Conservation (phyloP, 2,888 invertebrate species). For the Andrena minutula region DNA sequence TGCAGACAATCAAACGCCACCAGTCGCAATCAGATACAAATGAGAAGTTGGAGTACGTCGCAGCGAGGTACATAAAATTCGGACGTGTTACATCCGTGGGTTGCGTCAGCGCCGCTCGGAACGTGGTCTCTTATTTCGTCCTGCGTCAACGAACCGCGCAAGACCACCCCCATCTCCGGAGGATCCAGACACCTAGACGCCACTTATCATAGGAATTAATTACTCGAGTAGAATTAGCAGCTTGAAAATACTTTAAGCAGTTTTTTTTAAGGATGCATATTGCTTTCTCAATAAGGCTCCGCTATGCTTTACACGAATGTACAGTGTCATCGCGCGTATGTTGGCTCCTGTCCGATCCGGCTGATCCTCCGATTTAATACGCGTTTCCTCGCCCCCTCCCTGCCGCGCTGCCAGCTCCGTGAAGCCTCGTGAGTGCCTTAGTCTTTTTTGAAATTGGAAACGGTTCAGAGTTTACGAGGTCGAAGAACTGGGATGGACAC, state of each 20-base stretch:
- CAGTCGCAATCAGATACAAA: background rate
- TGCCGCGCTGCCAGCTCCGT: slow-evolving; percentile 31
- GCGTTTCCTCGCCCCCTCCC: slow-evolving; percentile 10
- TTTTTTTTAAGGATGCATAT: slow-evolving; percentile 74
- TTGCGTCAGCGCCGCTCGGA: slow-evolving; percentile 15
- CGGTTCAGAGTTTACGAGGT: slow-evolving; percentile 54
- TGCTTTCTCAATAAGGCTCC: slow-evolving; percentile 83
- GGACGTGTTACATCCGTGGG: slow-evolving; percentile 54
- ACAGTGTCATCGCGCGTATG: slow-evolving; percentile 57
- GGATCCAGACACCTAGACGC: slow-evolving; percentile 27
- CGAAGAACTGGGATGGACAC: slow-evolving; percentile 56
- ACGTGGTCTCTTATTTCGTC: background rate
- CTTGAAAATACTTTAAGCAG: slow-evolving; percentile 76
- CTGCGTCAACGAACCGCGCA: background rate
- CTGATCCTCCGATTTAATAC: slow-evolving; percentile 47
- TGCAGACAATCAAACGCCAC: slow-evolving; percentile 18
- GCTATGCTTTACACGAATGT: slow-evolving; percentile 78
- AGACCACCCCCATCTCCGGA: slow-evolving; percentile 5
- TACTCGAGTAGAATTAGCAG: slow-evolving; percentile 70
- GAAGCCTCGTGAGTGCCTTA: slow-evolving; percentile 52
- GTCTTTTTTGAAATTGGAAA: slow-evolving; percentile 40
- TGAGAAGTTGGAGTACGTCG: slow-evolving; percentile 6
- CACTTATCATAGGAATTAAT: slow-evolving; percentile 67
- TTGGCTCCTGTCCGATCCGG: slow-evolving; percentile 40
- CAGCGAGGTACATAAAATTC: background rate